Base-by-base conservation (phyloP, 1,140 invertebrate genomes). In the Hydropsyche tenuis region DNA sequence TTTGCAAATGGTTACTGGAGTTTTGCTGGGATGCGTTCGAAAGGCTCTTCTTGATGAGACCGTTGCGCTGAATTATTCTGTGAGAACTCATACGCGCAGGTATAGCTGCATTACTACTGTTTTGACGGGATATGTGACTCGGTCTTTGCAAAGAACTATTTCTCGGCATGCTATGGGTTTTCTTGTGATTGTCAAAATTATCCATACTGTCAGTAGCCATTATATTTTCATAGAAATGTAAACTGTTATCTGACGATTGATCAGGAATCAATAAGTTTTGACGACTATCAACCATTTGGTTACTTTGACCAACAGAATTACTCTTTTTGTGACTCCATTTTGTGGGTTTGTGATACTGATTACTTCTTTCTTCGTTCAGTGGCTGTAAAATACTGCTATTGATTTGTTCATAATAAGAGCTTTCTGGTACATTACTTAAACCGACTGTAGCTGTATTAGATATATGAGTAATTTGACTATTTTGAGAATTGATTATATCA, bases 221-320 rank as follows among this genome's bases (percentile, higher is more conserved):
- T 0, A 85, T 75, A 78, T 86, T 86, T 70, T 85, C 85, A 76
- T 86, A 86, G 27, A 85, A 81, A 75, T 86, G 84, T 11, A 81
- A 79, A 73, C 79, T 80, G 37, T 48, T 69, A 48, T 37, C 56
- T 25, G 22, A 23, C n/a, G 77, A 75, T 69, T 86, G 83, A 51
- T 86, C 83, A 9, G 81, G 82, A 5, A 79, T 75, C 64, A 85
- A 83, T 16, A 86, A 79, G 69, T 86, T 86, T 73, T 86, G 85
- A 27, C 82, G 80, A 69, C 85, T 86, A 46, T 85, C 85, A 0
- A 81, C 84, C 0, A 84, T 82, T 23, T 82, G 81, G 14, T 81
- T 81, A 69, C 78, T 80, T 65, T 84, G 85, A 6, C 82, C 83
- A 25, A 85, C 81, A 0, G 85, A 86, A 73, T 82, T 84, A 70